These are phyloP conservation scores for Ephialtes manifestator DNA, from an alignment of 2,888 invertebrate genomes.

Conservation along the genomic window DNA sequence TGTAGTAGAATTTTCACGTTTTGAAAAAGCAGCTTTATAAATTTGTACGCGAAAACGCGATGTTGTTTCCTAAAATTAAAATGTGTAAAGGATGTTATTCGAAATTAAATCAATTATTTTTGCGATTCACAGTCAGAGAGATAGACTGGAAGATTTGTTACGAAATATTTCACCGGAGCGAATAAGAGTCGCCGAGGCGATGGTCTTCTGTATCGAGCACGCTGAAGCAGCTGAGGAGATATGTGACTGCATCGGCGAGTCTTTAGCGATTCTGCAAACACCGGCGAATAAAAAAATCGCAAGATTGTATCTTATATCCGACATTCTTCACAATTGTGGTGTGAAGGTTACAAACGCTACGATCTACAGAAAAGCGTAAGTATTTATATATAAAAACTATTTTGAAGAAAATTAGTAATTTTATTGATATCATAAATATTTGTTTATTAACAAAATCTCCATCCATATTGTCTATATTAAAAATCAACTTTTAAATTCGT, in stretches of 20 bases:
- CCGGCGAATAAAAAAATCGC: constrained; percentile 96
- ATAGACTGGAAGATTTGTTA: constrained; percentile 96
- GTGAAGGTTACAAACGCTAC: constrained; percentile 98
- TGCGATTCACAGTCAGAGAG: constrained; percentile 92
- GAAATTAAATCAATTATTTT: constrained; percentile 7
- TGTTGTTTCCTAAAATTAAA: not conserved
- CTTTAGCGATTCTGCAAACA: constrained; percentile 92
- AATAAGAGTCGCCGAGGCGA: constrained; percentile 95
- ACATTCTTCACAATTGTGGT: constrained; percentile 98
- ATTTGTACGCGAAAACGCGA: no score
- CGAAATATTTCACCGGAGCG: constrained; percentile 94
- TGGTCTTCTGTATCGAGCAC: constrained; percentile 99
- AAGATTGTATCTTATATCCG: constrained; percentile 97
- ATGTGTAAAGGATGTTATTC: not conserved
- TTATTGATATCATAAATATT: constrained; percentile 29
- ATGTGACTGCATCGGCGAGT: constrained; percentile 95
- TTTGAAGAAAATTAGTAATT: not conserved
- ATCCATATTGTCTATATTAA: no score
- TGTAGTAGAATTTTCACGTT: no score
- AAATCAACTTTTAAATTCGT: not conserved
- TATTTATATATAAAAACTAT: constrained; percentile 71
- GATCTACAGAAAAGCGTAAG: constrained; percentile 95
- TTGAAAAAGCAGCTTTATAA: no score
- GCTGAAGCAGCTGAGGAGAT: constrained; percentile 99
- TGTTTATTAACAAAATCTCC: constrained; percentile 19